Base-by-base conservation (phyloP, 2,888 invertebrate species). In the Lathronympha strigana region DNA sequence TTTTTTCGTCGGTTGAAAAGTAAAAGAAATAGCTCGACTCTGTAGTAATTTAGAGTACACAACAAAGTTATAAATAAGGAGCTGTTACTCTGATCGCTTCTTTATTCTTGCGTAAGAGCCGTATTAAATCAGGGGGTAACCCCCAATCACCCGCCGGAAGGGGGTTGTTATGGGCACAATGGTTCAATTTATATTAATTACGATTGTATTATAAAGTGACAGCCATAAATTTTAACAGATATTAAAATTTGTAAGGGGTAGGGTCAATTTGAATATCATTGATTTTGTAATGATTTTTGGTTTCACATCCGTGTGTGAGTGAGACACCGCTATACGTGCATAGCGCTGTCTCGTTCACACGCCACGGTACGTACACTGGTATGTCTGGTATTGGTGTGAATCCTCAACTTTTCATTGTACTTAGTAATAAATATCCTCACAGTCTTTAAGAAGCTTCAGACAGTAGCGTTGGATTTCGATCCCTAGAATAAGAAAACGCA, bases 101-200 rank as follows among this genome's bases (percentile, higher is more conserved):
- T 2, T 23, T 23, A 47, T 2, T 47, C 47, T n/a, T 23, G 13
- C 1, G n/a, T n/a, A 23, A n/a, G 23, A 13, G 47, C 23, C 51
- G 66, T 53, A 49, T 61, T 61, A 54, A 66, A 51, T 51, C 57
- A 60, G 54, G 49, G 60, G 45, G 28, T 23, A 15, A 47, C 19
- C 49, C 17, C 47, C 45, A 19, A 43, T 33, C 58, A 38, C 31
- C 58, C 47, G 5, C 13, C 28, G 21, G 49, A 19, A 58, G 57
- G 63, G 49, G 50, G 58, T 58, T 58, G 50, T 64, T 58, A 51
- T 64, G 63, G 51, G 50, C 51, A 53, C 58, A 64, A 60, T 36
- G 64, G 58, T 64, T 64, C 53, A 58, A 64, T 64, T 64, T 43
- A 64, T 64, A 64, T 64, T 60, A 64, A 64, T 64, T 58, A 64